These are phyloP conservation scores for Coregonus sp. DNA, from an alignment of 2,797 vertebrate genomes.

Conservation along the genomic window DNA sequence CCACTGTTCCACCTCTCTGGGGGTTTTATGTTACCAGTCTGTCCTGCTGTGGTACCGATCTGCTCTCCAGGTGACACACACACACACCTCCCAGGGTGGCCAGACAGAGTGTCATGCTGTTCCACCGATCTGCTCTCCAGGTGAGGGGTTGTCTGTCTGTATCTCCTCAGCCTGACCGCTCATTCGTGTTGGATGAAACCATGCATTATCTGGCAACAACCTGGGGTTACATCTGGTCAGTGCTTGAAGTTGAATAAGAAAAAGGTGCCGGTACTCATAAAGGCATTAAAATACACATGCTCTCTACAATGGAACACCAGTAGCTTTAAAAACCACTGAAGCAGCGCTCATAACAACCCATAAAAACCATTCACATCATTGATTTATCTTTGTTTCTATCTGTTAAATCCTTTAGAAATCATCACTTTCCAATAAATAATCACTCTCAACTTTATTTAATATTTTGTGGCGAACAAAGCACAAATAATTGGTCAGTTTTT, in stretches of 20 bases:
- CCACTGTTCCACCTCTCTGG: neutral
- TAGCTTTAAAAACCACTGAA: neutral
- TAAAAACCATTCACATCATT: neutral
- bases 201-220: neutral
- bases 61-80: neutral
- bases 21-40: neutral
- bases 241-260: neutral
- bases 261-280: neutral
- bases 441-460: neutral
- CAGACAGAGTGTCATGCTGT: neutral
- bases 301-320: neutral
- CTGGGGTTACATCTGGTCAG: neutral
- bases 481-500: neutral
- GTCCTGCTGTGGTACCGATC: neutral
- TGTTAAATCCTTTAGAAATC: neutral
- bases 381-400: neutral
- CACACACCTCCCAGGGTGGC: no score
- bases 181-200: constrained; percentile 3
- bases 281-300: neutral
- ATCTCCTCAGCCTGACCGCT: constrained; percentile 9
- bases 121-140: constrained; percentile 10
- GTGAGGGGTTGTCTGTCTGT: constrained; percentile 2
- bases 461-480: neutral
- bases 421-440: neutral
- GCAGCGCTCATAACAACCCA: neutral